These are phyloP conservation scores for Sphinx pinastri DNA, from an alignment of 2,888 invertebrate species.

Conservation along the genomic window DNA sequence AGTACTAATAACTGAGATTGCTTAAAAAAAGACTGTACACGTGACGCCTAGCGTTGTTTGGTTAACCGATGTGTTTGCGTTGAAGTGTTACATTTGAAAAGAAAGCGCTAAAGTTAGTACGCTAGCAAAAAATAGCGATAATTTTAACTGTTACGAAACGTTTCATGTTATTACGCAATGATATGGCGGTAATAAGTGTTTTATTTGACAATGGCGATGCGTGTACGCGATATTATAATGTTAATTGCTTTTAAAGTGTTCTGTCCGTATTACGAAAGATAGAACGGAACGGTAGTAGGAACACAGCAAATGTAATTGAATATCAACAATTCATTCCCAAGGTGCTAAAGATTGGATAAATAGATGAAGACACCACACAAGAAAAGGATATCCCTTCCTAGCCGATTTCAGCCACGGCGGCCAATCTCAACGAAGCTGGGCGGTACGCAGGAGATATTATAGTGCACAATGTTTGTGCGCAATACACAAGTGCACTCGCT, in stretches of 20 bases:
- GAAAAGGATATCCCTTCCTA: no score
- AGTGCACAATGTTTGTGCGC: no score
- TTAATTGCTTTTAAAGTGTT: neutral
- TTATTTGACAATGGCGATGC: neutral
- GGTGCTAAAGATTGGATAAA: no score
- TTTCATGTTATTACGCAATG: constrained; percentile 22
- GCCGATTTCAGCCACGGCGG: no score
- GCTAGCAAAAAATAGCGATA: constrained; percentile 19
- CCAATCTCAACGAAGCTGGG: no score
- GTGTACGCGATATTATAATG: neutral
- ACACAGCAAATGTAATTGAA: no score
- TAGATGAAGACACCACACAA: no score
- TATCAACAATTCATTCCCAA: no score
- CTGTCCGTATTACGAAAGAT: neutral
- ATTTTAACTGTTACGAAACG: constrained; percentile 34
- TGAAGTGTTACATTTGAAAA: constrained; percentile 32
- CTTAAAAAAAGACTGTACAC: constrained; percentile 47
- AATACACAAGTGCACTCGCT: no score
- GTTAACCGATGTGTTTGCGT: constrained; percentile 24
- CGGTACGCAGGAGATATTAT: no score
- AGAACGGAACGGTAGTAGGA: no score
- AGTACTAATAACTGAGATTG: constrained; percentile 43
- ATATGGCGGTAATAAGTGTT: constrained; percentile 27
- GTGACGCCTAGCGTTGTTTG: constrained; percentile 39
- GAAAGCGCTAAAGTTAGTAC: constrained; percentile 28